These are phyloP conservation scores for Acanthornis magna DNA, from an alignment of 2,797 vertebrate species.

Conservation along the genomic window DNA sequence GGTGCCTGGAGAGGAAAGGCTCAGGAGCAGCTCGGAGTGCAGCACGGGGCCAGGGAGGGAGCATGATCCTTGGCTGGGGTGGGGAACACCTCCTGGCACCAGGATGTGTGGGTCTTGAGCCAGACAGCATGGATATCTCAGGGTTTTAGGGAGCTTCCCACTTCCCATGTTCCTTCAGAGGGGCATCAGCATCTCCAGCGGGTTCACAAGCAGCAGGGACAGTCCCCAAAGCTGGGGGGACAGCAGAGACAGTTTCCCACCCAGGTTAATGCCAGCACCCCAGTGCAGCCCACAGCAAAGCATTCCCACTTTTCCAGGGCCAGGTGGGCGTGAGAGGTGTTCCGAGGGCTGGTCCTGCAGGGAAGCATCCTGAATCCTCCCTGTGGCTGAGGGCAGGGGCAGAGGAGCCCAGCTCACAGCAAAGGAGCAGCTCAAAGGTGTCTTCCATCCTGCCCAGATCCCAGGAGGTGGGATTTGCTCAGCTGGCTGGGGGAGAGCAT, in stretches of 20 bases:
- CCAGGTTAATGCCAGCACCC: background rate
- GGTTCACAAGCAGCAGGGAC: background rate
- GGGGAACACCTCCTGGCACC: fast-evolving
- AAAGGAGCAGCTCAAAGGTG: background rate
- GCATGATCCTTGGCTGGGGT: fast-evolving
- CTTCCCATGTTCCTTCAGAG: background rate
- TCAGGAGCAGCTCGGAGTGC: background rate
- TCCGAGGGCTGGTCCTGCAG: background rate
- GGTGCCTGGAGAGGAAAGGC: background rate
- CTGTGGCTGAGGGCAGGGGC: too few relatives aligned
- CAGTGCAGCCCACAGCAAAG: background rate
- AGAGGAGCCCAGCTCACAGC: background rate
- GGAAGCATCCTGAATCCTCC: background rate
- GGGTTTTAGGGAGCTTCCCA: background rate
- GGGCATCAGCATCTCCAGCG: background rate
- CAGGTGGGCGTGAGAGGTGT: background rate
- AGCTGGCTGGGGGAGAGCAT: fast-evolving
- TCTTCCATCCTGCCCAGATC: background rate
- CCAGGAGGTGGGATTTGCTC: background rate
- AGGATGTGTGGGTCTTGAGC: background rate
- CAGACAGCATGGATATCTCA: fast-evolving
- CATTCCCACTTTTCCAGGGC: background rate
- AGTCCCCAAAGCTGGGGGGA: background rate
- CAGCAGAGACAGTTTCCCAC: background rate
- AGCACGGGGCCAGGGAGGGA: background rate